phyloP scores from a whole-genome alignment of 2,888 invertebrate species.

The Ophion costatus region DNA sequence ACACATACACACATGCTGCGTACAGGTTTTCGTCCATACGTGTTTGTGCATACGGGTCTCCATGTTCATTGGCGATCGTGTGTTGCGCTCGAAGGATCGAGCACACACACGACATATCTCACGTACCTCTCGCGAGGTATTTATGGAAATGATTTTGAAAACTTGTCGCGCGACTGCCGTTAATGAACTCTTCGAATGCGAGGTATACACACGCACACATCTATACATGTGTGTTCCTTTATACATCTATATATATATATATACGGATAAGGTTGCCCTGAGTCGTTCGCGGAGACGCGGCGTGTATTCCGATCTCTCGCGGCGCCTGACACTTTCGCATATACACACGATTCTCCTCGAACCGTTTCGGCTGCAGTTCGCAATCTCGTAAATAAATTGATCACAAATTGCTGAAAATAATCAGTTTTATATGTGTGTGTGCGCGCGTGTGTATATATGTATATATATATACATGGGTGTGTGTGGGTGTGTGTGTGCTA shows the following conservation, averaged over 20 bases:
- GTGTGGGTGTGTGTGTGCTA: neutral
- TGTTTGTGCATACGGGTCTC: slow-evolving; percentile 14
- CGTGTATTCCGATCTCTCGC: slow-evolving; percentile 17
- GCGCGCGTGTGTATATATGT: too few relatives aligned
- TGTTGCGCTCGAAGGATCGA: slow-evolving; percentile 38
- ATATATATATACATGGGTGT: too few relatives aligned
- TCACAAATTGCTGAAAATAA: too few relatives aligned
- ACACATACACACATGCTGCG: neutral
- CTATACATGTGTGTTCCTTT: neutral
- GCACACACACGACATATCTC: slow-evolving; percentile 65
- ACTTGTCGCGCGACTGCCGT: slow-evolving; percentile 65
- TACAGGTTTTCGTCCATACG: slow-evolving; percentile 13
- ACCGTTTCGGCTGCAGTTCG: too few relatives aligned
- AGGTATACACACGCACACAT: slow-evolving; percentile 5
- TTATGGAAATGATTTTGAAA: slow-evolving; percentile 73
- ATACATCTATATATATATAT: too few relatives aligned
- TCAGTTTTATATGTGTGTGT: too few relatives aligned
- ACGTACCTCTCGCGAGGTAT: slow-evolving; percentile 68
- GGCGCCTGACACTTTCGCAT: slow-evolving; percentile 27
- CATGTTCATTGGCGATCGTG: slow-evolving; percentile 24
- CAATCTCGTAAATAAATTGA: too few relatives aligned
- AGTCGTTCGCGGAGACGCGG: slow-evolving; percentile 19
- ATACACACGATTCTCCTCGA: neutral
- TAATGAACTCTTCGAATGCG: slow-evolving; percentile 42
- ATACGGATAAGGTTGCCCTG: neutral